Evolutionary conservation across 2,113 vertebrate species (phyloP).

Genomic region (Osmerus mordax): DNA sequence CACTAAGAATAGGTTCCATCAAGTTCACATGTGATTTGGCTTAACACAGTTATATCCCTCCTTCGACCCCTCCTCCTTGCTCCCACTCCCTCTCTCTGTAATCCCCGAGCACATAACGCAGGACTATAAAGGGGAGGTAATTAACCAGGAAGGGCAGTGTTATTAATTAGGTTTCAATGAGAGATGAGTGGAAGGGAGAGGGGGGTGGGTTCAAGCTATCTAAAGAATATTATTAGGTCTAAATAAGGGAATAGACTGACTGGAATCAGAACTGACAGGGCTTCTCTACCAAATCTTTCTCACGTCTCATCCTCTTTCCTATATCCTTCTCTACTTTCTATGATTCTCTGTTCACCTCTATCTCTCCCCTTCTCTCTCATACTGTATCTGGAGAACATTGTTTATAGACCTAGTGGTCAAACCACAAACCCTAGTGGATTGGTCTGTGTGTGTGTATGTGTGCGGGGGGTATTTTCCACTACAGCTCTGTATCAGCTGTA

Average conservation of each 20-base stretch:
- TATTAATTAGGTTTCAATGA: conserved; percentile 66
- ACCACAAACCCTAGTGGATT: too few relatives aligned
- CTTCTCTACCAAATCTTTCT: conserved; percentile 13
- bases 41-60: conserved; percentile 63
- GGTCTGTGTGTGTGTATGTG: conserved; percentile 4
- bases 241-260: conserved; percentile 33
- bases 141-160: conserved; percentile 65
- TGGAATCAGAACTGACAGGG: conserved; percentile 17
- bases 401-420: neutral
- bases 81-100: conserved; percentile 36
- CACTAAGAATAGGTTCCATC: conserved; percentile 62
- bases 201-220: conserved; percentile 12
- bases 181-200: conserved; percentile 35
- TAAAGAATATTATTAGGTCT: conserved; percentile 49
- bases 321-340: neutral
- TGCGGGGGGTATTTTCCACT: too few relatives aligned
- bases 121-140: conserved; percentile 69
- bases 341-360: neutral
- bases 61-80: conserved; percentile 30
- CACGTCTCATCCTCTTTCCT: neutral
- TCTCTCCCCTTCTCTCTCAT: neutral
- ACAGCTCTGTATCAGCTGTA: too few relatives aligned
- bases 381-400: neutral
- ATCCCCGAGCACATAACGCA: conserved; percentile 51
- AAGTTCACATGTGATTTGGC: conserved; percentile 65